These are phyloP conservation scores for Ephialtes manifestator DNA, from an alignment of 2,888 invertebrate genomes.

Conservation along the genomic window DNA sequence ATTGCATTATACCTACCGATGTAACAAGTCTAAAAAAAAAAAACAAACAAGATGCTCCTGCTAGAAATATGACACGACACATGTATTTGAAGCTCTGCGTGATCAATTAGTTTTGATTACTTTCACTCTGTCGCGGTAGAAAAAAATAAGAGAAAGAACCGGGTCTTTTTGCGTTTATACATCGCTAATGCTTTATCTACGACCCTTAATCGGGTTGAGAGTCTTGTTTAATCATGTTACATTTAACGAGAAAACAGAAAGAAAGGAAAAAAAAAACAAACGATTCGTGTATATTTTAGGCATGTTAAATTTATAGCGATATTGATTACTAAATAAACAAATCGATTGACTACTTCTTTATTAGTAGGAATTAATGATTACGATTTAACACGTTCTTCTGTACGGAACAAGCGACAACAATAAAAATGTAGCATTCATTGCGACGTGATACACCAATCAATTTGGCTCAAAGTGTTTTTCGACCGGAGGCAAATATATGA, in stretches of 20 bases:
- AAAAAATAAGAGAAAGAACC: conserved; percentile 26
- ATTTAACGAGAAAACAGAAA: conserved; percentile 75
- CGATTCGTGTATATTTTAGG: conserved; percentile 84
- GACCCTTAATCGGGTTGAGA: conserved; percentile 71
- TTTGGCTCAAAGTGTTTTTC: conserved; percentile 49
- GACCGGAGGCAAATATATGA: conserved; percentile 1
- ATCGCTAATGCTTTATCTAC: conserved; percentile 73
- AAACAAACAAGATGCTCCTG: conserved; percentile 78
- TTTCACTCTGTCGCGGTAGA: conserved; percentile 52
- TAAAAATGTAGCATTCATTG: conserved; percentile 77
- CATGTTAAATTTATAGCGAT: conserved; percentile 84
- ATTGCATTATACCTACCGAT: conserved; percentile 78
- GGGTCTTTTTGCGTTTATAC: conserved; percentile 68
- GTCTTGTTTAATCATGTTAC: conserved; percentile 82
- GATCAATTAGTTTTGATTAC: conserved; percentile 57
- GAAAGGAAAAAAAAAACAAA: conserved; percentile 66
- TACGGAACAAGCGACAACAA: conserved; percentile 76
- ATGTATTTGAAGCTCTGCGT: conserved; percentile 62
- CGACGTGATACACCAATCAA: conserved; percentile 50
- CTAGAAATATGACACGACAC: conserved; percentile 64
- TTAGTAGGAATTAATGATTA: conserved; percentile 81
- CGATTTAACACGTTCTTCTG: conserved; percentile 75
- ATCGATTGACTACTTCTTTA: conserved; percentile 82
- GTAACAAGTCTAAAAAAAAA: conserved; percentile 77
- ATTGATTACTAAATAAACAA: conserved; percentile 83